Conservation (phyloP, 1,140 invertebrate genomes). For the Leptinotarsa texana region DNA sequence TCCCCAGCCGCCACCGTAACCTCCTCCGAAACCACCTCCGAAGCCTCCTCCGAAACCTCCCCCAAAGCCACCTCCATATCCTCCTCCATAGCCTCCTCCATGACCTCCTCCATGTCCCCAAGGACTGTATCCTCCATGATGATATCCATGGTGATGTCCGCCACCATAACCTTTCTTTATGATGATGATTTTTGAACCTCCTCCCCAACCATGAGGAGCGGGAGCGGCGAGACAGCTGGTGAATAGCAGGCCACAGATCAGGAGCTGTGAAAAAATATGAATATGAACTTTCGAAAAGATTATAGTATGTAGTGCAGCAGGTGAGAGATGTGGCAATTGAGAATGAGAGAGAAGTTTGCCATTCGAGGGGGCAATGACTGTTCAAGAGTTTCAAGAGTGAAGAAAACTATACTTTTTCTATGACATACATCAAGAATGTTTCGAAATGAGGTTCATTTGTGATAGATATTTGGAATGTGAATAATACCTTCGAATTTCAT, state of each 20-base stretch:
- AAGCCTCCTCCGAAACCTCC: not conserved
- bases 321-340: too few relatives aligned
- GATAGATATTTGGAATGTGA: too few relatives aligned
- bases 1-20: not conserved
- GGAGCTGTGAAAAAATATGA: not conserved
- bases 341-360: too few relatives aligned
- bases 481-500: too few relatives aligned
- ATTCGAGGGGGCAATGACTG: too few relatives aligned
- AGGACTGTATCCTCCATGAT: not conserved
- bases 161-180: not conserved
- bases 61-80: not conserved
- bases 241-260: not conserved
- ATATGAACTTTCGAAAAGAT: too few relatives aligned
- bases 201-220: not conserved
- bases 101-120: slow-evolving; percentile 10
- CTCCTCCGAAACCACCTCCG: not conserved
- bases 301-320: too few relatives aligned
- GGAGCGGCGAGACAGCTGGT: not conserved
- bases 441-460: too few relatives aligned
- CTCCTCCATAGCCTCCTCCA: not conserved
- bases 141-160: not conserved
- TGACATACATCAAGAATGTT: too few relatives aligned
- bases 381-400: too few relatives aligned
- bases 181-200: not conserved
- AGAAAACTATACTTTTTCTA: too few relatives aligned